Conservation (phyloP, 92 coral and sea anemone genomes). For the Siderastrea radians region DNA sequence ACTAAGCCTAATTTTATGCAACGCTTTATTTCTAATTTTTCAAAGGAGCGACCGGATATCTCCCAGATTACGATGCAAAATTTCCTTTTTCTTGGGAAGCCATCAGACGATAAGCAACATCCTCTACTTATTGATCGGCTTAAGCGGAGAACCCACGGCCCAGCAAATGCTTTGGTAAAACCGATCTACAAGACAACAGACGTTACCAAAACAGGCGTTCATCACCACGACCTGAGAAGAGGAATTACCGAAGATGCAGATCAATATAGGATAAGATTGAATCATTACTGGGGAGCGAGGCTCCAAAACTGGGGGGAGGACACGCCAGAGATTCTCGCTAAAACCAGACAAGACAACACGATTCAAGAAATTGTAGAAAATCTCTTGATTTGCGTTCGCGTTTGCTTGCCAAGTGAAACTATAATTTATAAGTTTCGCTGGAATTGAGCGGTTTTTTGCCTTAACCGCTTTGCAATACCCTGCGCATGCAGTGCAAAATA, state of each 20-base stretch:
- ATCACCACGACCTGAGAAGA: conserved; percentile 46
- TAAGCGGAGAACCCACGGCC: conserved; percentile 62
- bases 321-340: conserved; percentile 66
- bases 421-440: conserved; percentile 35
- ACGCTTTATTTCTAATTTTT: conserved; percentile 42
- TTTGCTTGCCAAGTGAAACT: conserved; percentile 29
- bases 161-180: conserved; percentile 67
- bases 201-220: conserved; percentile 41
- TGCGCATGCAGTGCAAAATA: not conserved
- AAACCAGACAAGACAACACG: conserved; percentile 60
- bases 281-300: conserved; percentile 91
- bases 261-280: conserved; percentile 45
- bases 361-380: conserved; percentile 51
- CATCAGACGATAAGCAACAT: conserved; percentile 50
- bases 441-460: conserved; percentile 7
- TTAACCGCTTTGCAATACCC: not conserved
- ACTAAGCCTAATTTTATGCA: conserved; percentile 51
- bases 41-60: conserved; percentile 33
- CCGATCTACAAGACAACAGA: conserved; percentile 65
- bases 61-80: conserved; percentile 70
- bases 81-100: conserved; percentile 79
- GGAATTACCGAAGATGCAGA: conserved; percentile 46
- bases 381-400: conserved; percentile 49
- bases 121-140: conserved; percentile 76
- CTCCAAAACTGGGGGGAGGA: conserved; percentile 89